phyloP scores from a whole-genome alignment of 2,797 vertebrate species.

The Onychomys leucogaster region DNA sequence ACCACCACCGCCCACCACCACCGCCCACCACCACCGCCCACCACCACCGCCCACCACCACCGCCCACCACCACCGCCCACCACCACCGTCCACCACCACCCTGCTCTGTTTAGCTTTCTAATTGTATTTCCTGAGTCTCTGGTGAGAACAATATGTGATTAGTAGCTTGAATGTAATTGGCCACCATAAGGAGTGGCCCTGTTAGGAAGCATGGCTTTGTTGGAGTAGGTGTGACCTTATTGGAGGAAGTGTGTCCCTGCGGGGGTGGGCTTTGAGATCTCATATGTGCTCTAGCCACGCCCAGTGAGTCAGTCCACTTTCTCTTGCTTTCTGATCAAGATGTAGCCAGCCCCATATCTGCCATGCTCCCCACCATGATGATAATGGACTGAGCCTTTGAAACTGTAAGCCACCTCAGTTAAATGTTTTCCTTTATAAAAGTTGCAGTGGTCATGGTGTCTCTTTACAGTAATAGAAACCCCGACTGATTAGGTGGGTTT shows the following conservation, averaged over 20 bases:
- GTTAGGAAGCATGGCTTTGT: background rate
- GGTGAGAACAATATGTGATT: background rate
- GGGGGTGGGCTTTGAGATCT: background rate
- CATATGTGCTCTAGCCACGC: background rate
- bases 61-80: too few species aligned
- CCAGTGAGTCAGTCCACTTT: background rate
- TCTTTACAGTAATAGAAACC: background rate
- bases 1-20: too few species aligned
- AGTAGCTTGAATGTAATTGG: background rate
- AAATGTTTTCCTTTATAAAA: background rate
- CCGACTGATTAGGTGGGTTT: background rate
- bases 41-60: too few species aligned
- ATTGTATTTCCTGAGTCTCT: constrained; percentile 32
- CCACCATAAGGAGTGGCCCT: background rate
- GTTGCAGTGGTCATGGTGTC: background rate
- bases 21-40: too few species aligned
- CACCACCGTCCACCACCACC: too few species aligned
- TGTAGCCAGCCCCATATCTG: background rate
- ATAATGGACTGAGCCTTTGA: background rate
- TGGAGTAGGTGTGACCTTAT: background rate
- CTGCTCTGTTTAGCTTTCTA: background rate
- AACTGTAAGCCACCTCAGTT: background rate
- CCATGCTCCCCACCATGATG: background rate
- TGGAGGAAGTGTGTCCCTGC: background rate
- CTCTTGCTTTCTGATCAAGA: background rate